Evolutionary conservation across 2,888 invertebrate genomes (phyloP).

Genomic region (Oscheius sp.): DNA sequence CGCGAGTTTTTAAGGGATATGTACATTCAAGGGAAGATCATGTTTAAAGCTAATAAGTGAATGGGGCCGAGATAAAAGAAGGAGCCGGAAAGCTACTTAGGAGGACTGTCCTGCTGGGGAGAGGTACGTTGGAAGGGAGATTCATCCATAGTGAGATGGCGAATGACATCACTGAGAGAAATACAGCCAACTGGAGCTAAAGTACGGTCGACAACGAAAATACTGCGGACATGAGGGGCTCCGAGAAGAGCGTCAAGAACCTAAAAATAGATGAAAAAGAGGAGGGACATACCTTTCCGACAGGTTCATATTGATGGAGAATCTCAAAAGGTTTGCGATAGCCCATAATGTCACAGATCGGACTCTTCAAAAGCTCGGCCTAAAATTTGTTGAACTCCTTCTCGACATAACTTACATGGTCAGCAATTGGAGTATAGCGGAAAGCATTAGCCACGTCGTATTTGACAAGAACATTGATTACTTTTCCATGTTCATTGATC

Average conservation of each 20-base stretch:
- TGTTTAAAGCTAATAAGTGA: neutral
- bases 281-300: constrained; percentile 9
- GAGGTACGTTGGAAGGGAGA: constrained; percentile 30
- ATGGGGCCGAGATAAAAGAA: neutral
- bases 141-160: constrained; percentile 31
- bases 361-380: constrained; percentile 2
- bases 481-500: constrained; percentile 34
- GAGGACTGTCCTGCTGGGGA: neutral
- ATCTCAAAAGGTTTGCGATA: neutral
- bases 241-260: constrained; percentile 32
- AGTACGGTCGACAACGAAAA: constrained; percentile 24
- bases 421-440: neutral
- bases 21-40: neutral
- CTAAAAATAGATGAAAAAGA: neutral
- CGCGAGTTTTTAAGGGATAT: neutral
- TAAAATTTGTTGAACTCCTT: constrained; percentile 2
- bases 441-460: constrained; percentile 35
- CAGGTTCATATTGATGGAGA: constrained; percentile 16
- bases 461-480: constrained; percentile 37
- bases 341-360: constrained; percentile 3
- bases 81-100: too few species aligned
- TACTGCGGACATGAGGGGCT: constrained; percentile 25
- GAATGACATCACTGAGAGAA: constrained; percentile 35
- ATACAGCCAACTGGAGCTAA: constrained; percentile 26
- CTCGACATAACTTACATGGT: constrained; percentile 14